Percentiles rank a stretch among this genome's conserved stretches.
These are phyloP conservation scores for Nymphicus hollandicus DNA, from an alignment of 2,113 vertebrate species.

Conservation along the genomic window DNA sequence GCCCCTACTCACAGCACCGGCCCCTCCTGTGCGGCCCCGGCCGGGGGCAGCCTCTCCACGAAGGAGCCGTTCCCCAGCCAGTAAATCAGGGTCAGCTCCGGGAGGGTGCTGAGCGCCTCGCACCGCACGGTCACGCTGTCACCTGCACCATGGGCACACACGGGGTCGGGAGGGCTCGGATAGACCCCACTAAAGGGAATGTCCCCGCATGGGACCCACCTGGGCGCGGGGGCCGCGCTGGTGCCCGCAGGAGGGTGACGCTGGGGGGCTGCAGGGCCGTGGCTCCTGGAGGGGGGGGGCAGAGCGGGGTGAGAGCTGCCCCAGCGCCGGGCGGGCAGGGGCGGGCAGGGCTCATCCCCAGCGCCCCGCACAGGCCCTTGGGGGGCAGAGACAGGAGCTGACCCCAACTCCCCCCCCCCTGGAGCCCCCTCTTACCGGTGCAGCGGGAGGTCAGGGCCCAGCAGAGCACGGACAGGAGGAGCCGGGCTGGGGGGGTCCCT, in stretches of 20 bases:
- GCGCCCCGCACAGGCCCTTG: not conserved
- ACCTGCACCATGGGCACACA: fast-evolving
- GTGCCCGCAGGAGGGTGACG: not conserved
- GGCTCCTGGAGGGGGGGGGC: not conserved
- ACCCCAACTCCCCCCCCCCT: not conserved
- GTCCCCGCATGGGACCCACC: not conserved
- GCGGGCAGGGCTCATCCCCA: not conserved
- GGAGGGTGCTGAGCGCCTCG: not conserved
- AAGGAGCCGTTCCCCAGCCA: conserved; percentile 16
- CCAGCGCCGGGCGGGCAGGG: not conserved
- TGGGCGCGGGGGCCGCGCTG: not conserved
- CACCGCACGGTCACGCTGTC: not conserved
- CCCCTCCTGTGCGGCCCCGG: not conserved
- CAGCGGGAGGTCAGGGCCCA: not conserved
- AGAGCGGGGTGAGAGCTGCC: not conserved
- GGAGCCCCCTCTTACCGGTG: not conserved
- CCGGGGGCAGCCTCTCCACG: not conserved
- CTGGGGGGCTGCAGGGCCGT: not conserved
- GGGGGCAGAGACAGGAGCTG: fast-evolving
- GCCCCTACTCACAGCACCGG: not conserved
- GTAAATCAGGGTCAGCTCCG: not conserved
- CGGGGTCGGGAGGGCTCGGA: not conserved
- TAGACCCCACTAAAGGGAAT: no score
- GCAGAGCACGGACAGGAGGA: not conserved
- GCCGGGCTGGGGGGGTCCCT: not conserved